Conservation (phyloP, 1,140 invertebrate species). For the Hylaeus volcanicus region DNA sequence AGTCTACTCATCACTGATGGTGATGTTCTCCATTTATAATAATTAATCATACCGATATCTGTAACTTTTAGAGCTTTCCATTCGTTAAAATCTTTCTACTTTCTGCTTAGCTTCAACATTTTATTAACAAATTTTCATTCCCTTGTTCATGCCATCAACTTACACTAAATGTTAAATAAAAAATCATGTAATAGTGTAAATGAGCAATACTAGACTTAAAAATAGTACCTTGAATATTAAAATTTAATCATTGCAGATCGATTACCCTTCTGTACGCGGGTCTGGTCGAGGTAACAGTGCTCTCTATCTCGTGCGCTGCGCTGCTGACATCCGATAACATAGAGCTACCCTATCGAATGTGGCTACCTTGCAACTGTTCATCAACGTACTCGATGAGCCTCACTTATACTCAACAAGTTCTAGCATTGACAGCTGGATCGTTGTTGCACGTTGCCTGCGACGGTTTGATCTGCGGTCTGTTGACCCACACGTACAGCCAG, state of each 20-base stretch:
- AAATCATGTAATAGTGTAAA: too few species aligned
- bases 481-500: constrained; percentile 48
- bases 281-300: constrained; percentile 7
- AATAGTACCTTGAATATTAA: too few species aligned
- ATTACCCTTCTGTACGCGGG: constrained; percentile 6
- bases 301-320: not conserved
- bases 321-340: not conserved
- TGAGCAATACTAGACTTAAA: too few species aligned
- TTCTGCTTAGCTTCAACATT: too few species aligned
- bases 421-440: constrained; percentile 10
- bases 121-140: too few species aligned
- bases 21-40: too few species aligned
- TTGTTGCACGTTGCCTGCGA: constrained; percentile 44
- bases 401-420: constrained; percentile 36
- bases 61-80: too few species aligned
- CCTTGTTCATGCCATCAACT: too few species aligned
- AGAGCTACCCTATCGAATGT: constrained; percentile 15
- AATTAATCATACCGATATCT: too few species aligned
- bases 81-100: too few species aligned
- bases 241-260: constrained; percentile 15
- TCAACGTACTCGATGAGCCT: not conserved
- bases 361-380: constrained; percentile 45
- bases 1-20: too few species aligned
- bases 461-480: constrained; percentile 50
- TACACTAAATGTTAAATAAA: too few species aligned